Conservation (phyloP, 2,888 invertebrate species). For the Empis livida region DNA sequence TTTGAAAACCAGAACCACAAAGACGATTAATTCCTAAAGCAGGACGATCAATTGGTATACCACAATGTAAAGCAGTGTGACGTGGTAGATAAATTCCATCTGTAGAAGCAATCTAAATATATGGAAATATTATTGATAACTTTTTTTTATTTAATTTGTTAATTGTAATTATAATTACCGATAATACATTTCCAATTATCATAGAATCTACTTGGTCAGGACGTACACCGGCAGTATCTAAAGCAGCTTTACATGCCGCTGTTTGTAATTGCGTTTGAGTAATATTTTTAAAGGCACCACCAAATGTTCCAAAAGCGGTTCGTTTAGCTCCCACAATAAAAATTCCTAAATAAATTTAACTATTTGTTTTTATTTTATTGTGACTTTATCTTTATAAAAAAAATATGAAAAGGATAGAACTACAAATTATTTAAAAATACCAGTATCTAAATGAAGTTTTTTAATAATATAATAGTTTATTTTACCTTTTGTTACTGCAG, state of each 20-base stretch:
- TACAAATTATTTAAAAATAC: too few species aligned
- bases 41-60: constrained; percentile 73
- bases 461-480: too few species aligned
- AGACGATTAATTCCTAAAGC: constrained; percentile 83
- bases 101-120: constrained; percentile 49
- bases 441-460: too few species aligned
- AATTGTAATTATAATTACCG: constrained; percentile 43
- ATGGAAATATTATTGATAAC: too few species aligned
- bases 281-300: constrained; percentile 65
- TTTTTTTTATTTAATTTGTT: too few species aligned
- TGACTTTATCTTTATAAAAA: too few species aligned
- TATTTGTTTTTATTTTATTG: too few species aligned
- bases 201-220: constrained; percentile 83
- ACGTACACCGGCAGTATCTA: constrained; percentile 62
- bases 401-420: too few species aligned
- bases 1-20: constrained; percentile 96
- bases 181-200: constrained; percentile 77
- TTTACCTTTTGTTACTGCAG: constrained; percentile 5
- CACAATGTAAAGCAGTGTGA: constrained; percentile 73
- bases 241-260: constrained; percentile 63
- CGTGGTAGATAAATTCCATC: constrained; percentile 81
- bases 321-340: constrained; percentile 93
- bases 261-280: constrained; percentile 68
- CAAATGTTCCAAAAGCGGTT: constrained; percentile 93
- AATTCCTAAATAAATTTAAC: constrained; percentile 45